Evolutionary conservation across 1,140 invertebrate genomes (phyloP).

Genomic region (Episyrphus balteatus): DNA sequence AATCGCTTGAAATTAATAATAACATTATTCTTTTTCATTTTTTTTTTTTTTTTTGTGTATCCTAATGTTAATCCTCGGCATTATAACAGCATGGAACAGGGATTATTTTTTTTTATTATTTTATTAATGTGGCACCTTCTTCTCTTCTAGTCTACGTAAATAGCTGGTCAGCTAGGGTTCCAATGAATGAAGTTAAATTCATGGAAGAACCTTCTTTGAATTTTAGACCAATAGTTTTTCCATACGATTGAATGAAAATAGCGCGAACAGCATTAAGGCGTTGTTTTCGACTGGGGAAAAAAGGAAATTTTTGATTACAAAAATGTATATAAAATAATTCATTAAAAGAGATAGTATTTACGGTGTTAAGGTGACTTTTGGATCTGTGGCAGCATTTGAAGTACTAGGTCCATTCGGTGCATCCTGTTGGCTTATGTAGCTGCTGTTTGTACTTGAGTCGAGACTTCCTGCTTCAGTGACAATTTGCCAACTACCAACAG

Average conservation of each 20-base stretch:
- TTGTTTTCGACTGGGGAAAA: conserved; percentile 39
- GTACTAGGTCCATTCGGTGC: conserved; percentile 22
- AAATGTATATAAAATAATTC: background rate
- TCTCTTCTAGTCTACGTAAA: conserved; percentile 6
- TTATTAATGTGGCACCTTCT: no score
- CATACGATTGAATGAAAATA: conserved; percentile 33
- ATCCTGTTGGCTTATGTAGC: conserved; percentile 37
- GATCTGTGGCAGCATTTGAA: no score
- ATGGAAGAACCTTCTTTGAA: conserved; percentile 34
- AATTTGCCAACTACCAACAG: conserved; percentile 50
- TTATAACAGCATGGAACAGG: no score
- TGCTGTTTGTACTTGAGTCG: conserved; percentile 40
- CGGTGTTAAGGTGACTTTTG: no score
- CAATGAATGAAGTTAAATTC: conserved; percentile 29
- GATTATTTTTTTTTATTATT: no score
- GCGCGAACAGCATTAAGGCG: conserved; percentile 40
- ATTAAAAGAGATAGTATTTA: background rate
- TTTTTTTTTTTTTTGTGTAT: no score
- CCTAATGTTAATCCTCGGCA: no score
- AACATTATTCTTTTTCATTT: no score
- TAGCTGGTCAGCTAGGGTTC: conserved; percentile 27
- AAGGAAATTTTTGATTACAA: conserved; percentile 3
- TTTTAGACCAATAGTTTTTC: conserved; percentile 36
- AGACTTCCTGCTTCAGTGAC: conserved; percentile 55
- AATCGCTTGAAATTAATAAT: no score